Percentiles rank a stretch among this genome's conserved stretches.
Conservation (phyloP, 2,797 vertebrate genomes). For the Podarcis lilfordi region DNA sequence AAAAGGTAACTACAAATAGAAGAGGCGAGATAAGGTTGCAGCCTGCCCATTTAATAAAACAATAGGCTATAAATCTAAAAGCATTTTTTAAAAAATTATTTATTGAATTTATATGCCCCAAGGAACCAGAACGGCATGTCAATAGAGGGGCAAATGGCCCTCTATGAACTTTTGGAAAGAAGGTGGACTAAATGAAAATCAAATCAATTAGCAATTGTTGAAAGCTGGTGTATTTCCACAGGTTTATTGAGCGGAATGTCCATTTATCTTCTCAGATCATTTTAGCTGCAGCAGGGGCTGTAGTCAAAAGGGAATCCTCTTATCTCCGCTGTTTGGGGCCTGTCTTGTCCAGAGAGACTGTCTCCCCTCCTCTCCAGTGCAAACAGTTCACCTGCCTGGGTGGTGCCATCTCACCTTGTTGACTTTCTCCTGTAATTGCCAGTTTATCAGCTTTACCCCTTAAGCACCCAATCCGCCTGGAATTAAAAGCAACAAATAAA, state of each 20-base stretch:
- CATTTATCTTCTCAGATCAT: conserved; percentile 38
- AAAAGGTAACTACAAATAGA: not conserved
- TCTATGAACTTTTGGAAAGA: not conserved
- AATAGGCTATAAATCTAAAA: not conserved
- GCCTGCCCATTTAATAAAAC: not conserved
- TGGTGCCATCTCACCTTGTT: conserved; percentile 68
- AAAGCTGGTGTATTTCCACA: conserved; percentile 7
- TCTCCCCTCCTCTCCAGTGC: conserved; percentile 36
- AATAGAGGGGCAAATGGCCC: not conserved
- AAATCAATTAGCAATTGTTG: not conserved
- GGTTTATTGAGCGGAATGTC: conserved; percentile 9
- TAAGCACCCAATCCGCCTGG: conserved; percentile 39
- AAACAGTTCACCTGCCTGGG: conserved; percentile 30
- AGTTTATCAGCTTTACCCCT: conserved; percentile 60
- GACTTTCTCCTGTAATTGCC: conserved; percentile 64
- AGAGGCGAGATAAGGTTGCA: not conserved
- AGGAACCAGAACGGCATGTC: not conserved
- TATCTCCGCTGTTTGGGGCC: conserved; percentile 53
- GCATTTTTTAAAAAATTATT: too few relatives aligned
- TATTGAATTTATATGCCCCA: too few relatives aligned
- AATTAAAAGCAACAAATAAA: not conserved
- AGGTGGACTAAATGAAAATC: not conserved
- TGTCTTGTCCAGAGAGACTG: conserved; percentile 51
- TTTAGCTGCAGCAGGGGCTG: conserved; percentile 9
- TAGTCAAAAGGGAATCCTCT: conserved; percentile 36